Conservation (phyloP, 1,140 invertebrate species). For the Metopolophium dirhodum region DNA sequence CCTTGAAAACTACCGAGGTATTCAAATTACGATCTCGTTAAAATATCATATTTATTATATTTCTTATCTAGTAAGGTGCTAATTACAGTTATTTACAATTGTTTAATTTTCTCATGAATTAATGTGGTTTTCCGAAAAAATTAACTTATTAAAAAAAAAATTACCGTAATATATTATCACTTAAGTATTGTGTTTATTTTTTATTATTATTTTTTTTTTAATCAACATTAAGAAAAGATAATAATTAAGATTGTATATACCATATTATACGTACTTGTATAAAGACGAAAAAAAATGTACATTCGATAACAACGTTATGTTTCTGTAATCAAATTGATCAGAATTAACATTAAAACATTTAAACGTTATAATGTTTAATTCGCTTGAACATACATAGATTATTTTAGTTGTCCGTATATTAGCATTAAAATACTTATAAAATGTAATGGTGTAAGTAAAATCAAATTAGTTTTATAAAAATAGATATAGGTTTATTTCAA, state of each 20-base stretch:
- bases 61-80: background rate
- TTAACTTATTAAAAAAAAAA: background rate
- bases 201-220: background rate
- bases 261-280: background rate
- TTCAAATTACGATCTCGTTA: background rate
- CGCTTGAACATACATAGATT: background rate
- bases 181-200: background rate
- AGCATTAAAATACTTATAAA: background rate
- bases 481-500: background rate
- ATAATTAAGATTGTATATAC: background rate
- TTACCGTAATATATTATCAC: background rate
- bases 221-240: background rate
- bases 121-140: background rate
- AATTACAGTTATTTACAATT: background rate
- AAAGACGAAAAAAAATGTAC: background rate
- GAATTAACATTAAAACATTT: background rate
- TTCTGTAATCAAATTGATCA: background rate
- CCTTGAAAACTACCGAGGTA: background rate
- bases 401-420: background rate
- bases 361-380: background rate
- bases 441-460: background rate
- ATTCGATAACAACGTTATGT: background rate
- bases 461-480: background rate
- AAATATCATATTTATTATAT: background rate
- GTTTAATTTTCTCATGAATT: background rate